These are phyloP conservation scores for Callosobruchus maculatus DNA, from an alignment of 2,888 invertebrate genomes.

Conservation along the genomic window DNA sequence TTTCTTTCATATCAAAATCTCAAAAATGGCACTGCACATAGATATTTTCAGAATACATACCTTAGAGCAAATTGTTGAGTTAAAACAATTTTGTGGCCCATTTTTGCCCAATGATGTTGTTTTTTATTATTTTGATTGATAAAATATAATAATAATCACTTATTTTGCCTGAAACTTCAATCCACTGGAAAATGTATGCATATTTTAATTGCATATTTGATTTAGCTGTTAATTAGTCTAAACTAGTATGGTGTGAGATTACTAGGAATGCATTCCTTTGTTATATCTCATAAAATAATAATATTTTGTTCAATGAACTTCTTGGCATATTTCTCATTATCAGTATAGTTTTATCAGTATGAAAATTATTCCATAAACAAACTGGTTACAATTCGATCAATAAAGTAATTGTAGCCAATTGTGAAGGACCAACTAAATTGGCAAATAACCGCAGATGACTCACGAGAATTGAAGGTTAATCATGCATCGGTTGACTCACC, in stretches of 20 bases:
- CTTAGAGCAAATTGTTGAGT: background rate
- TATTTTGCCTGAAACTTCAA: too few relatives aligned
- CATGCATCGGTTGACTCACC: too few relatives aligned
- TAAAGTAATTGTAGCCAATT: too few relatives aligned
- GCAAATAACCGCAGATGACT: too few relatives aligned
- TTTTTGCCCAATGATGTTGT: background rate
- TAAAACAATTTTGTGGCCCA: background rate
- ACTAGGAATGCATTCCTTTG: background rate
- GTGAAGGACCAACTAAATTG: too few relatives aligned
- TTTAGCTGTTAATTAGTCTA: background rate
- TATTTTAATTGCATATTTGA: background rate
- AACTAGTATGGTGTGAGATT: background rate
- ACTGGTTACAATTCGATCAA: background rate
- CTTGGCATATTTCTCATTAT: background rate
- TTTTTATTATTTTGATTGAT: background rate
- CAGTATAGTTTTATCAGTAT: background rate
- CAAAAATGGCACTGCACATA: too few relatives aligned
- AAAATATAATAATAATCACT: too few relatives aligned
- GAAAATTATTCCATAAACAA: background rate
- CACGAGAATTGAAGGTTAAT: too few relatives aligned
- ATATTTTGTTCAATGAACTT: constrained; percentile 2
- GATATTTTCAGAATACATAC: too few relatives aligned
- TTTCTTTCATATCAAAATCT: too few relatives aligned
- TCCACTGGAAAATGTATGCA: background rate
- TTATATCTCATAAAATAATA: background rate